Conservation (phyloP, 2,888 invertebrate genomes). For the Merodon equestris region DNA sequence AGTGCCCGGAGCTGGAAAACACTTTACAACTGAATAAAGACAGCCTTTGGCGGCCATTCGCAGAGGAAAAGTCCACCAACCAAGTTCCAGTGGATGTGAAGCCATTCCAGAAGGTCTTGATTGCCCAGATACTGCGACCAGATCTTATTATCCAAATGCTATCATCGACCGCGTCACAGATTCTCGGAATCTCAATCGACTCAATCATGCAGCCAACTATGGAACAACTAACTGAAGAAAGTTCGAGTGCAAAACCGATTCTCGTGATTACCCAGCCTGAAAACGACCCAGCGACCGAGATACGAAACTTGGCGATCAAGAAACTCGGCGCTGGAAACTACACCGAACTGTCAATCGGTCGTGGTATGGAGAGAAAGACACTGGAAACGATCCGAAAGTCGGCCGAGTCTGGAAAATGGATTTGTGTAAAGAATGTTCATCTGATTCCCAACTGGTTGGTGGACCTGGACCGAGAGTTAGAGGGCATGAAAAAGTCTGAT, state of each 20-base stretch:
- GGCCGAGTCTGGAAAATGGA: conserved; percentile 84
- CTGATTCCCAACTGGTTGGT: conserved; percentile 86
- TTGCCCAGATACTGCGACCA: conserved; percentile 89
- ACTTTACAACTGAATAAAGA: conserved; percentile 76
- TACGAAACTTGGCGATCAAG: conserved; percentile 83
- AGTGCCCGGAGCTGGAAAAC: conserved; percentile 73
- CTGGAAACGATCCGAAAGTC: conserved; percentile 82
- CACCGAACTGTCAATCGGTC: conserved; percentile 88
- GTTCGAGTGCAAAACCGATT: conserved; percentile 83
- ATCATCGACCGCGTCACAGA: conserved; percentile 79
- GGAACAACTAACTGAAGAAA: conserved; percentile 75
- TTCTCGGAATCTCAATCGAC: conserved; percentile 81
- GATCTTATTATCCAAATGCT: conserved; percentile 90
- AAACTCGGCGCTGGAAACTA: conserved; percentile 79
- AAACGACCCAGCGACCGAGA: conserved; percentile 92
- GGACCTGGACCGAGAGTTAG: conserved; percentile 84
- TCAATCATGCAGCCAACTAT: conserved; percentile 75
- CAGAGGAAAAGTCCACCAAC: conserved; percentile 80
- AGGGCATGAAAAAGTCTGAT: conserved; percentile 77
- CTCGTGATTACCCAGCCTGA: conserved; percentile 93
- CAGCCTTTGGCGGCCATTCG: conserved; percentile 75
- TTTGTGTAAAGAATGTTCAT: conserved; percentile 90
- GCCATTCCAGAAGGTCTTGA: conserved; percentile 89
- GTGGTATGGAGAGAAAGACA: conserved; percentile 86
- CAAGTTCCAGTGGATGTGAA: conserved; percentile 80